Percentiles rank a stretch among this genome's conserved stretches.
Evolutionary conservation across 2,113 vertebrate genomes (phyloP).

Genomic region (Nannospalax galili): DNA sequence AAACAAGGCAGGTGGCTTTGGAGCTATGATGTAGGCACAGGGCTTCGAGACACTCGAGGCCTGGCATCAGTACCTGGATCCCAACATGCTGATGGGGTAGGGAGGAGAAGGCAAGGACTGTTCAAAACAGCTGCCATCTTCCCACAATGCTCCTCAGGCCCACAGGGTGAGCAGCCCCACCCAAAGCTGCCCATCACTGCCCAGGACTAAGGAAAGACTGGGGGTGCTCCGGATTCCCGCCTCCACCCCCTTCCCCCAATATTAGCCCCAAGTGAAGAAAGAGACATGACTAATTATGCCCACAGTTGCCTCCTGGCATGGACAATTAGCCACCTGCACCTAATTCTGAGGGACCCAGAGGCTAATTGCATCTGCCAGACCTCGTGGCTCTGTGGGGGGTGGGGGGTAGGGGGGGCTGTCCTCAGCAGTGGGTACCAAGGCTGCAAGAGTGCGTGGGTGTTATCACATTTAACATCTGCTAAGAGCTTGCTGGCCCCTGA

Average conservation of each 20-base stretch:
- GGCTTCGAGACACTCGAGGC: too few relatives aligned
- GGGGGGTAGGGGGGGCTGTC: too few relatives aligned
- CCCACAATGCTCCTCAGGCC: not conserved
- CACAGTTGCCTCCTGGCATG: slow-evolving; percentile 76
- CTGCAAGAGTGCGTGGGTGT: not conserved
- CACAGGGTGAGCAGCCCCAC: not conserved
- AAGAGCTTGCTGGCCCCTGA: not conserved
- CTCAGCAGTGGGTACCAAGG: not conserved
- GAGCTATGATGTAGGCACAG: accelerated
- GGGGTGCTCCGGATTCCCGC: not conserved
- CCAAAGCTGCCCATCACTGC: not conserved
- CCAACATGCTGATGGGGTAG: accelerated
- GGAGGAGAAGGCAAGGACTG: too few relatives aligned
- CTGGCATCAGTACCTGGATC: accelerated
- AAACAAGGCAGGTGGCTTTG: not conserved
- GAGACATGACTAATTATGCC: slow-evolving; percentile 73
- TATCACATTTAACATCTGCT: not conserved
- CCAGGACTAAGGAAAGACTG: not conserved
- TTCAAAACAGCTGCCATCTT: not conserved
- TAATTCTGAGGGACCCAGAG: slow-evolving; percentile 74
- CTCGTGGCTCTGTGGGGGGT: not conserved
- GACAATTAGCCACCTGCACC: slow-evolving; percentile 81
- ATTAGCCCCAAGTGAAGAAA: slow-evolving; percentile 38
- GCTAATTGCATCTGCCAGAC: slow-evolving; percentile 78
- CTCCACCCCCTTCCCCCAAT: not conserved